Evolutionary conservation across 1,140 invertebrate species (phyloP).

Genomic region (Listronotus bonariensis): DNA sequence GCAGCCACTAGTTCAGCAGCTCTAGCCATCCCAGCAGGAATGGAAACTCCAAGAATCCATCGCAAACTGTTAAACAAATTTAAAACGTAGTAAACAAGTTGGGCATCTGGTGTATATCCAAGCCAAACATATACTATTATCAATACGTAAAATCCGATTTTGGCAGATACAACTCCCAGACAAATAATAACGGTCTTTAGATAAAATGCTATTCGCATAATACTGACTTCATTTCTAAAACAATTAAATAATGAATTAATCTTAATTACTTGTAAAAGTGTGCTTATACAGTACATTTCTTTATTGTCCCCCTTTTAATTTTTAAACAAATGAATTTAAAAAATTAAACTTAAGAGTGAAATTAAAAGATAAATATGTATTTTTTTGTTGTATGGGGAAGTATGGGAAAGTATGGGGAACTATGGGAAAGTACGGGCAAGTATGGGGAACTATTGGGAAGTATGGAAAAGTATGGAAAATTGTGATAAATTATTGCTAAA

Average conservation of each 20-base stretch:
- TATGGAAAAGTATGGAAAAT: too few species aligned
- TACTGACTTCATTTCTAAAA: constrained; percentile 44
- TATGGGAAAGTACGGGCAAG: too few species aligned
- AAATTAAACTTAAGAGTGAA: too few species aligned
- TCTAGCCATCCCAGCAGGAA: constrained; percentile 69
- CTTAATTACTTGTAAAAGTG: too few species aligned
- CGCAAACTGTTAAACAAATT: constrained; percentile 75
- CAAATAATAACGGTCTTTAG: constrained; percentile 35
- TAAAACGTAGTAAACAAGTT: constrained; percentile 76
- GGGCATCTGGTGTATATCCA: constrained; percentile 69
- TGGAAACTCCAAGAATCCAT: constrained; percentile 73
- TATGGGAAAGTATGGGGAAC: too few species aligned
- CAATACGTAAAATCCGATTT: constrained; percentile 56
- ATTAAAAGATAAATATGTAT: too few species aligned
- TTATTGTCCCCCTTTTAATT: too few species aligned
- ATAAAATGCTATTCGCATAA: constrained; percentile 36
- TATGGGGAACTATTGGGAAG: too few species aligned
- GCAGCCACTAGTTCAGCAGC: constrained; percentile 57
- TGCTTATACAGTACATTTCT: background rate
- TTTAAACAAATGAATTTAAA: too few species aligned
- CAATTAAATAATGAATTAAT: background rate
- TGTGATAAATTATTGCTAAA: too few species aligned
- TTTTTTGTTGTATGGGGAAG: too few species aligned
- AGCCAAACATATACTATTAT: constrained; percentile 75
- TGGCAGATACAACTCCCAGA: constrained; percentile 64